Evolutionary conservation across 2,113 vertebrate genomes (phyloP).

Genomic region (Xiphorhynchus elegans): DNA sequence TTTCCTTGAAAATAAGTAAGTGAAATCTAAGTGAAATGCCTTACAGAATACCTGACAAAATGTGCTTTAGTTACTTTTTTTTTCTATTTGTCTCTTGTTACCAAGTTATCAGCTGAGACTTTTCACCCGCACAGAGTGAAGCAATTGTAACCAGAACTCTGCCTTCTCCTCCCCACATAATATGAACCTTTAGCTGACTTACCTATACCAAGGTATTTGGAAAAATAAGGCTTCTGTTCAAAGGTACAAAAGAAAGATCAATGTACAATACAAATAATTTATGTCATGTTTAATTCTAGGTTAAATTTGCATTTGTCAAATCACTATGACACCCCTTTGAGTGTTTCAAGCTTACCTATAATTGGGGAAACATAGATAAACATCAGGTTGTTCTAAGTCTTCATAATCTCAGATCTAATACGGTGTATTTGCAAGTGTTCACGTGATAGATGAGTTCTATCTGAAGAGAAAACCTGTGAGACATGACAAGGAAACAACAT

Average conservation of each 20-base stretch:
- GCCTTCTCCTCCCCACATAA: background rate
- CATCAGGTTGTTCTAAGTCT: background rate
- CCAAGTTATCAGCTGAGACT: background rate
- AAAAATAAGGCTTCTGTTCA: background rate
- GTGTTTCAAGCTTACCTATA: background rate
- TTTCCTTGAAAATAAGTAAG: background rate
- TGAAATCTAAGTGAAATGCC: background rate
- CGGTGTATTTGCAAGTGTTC: background rate
- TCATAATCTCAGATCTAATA: background rate
- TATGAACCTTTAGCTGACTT: background rate
- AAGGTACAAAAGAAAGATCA: background rate
- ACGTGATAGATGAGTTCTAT: background rate
- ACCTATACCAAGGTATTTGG: background rate
- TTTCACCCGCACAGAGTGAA: background rate
- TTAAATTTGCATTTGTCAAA: background rate
- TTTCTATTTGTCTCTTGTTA: background rate
- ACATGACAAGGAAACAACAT: constrained; percentile 12
- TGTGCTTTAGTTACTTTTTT: background rate
- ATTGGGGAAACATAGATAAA: background rate
- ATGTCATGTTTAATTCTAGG: background rate
- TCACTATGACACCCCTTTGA: background rate
- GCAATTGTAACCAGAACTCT: background rate
- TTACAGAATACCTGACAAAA: background rate
- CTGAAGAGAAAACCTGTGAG: constrained; percentile 15
- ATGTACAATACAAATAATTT: background rate